phyloP scores from a whole-genome alignment of 2,888 invertebrate genomes.

The Dichetophora obliterata region DNA sequence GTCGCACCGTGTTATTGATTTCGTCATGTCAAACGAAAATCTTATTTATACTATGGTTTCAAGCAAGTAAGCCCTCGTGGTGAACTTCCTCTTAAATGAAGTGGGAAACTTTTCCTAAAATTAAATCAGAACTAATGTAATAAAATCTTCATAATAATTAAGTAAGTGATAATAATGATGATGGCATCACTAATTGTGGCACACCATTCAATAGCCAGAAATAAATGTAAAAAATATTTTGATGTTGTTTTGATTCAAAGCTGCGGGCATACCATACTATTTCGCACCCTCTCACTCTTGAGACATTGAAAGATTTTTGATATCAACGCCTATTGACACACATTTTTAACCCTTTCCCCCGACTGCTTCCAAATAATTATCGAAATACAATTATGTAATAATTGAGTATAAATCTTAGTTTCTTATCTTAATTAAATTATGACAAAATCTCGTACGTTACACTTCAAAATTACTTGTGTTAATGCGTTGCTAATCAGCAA shows the following conservation, averaged over 20 bases:
- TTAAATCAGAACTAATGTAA: too few relatives aligned
- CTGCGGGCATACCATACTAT: not conserved
- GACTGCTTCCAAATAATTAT: not conserved
- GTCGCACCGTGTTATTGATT: too few relatives aligned
- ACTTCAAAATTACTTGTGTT: not conserved
- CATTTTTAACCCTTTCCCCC: not conserved
- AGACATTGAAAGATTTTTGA: too few relatives aligned
- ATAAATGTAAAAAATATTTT: not conserved
- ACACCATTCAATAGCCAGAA: not conserved
- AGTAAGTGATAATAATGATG: not conserved
- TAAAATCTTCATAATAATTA: too few relatives aligned
- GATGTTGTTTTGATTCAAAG: not conserved
- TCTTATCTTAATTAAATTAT: not conserved
- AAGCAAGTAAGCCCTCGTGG: too few relatives aligned
- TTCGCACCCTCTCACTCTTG: too few relatives aligned
- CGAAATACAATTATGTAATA: not conserved
- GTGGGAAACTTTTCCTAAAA: too few relatives aligned
- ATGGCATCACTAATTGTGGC: slow-evolving; percentile 7
- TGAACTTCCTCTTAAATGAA: too few relatives aligned
- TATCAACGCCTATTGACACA: not conserved
- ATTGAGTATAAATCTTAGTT: not conserved
- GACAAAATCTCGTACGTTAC: not conserved
- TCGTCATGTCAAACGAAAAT: too few relatives aligned
- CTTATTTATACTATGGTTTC: too few relatives aligned
- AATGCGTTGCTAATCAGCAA: slow-evolving; percentile 8